Evolutionary conservation across 2,888 invertebrate genomes (phyloP), one percentile per base, ranked within the genome.

Genomic region (Hyposoter dolosus): DNA sequence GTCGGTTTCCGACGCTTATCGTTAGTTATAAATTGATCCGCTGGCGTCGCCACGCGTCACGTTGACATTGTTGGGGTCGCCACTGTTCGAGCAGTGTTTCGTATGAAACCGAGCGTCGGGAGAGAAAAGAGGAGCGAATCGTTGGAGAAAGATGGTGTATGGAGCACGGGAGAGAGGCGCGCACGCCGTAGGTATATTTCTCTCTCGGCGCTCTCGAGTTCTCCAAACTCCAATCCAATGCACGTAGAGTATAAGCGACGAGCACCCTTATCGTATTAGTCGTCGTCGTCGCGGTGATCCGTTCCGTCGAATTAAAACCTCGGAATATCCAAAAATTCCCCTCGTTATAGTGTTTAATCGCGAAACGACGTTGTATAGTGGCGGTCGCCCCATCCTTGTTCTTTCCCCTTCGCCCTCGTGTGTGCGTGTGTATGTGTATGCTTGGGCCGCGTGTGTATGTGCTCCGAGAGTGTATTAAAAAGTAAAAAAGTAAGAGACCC

Each of bases 281-380:
- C 74, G 43, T 32, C 63, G 82, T 82, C 82, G 81, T 75, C 45
- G 66, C 77, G 82, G 80, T 84, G 85, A 82, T 85, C 88, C 74
- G 85, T 84, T 89, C 90, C 91, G 90, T 91, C 92, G 92, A 91
- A 93, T 92, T 92, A 93, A 93, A 93, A 93, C 92, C 93, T 93
- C 91, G 92, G 91, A 40, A 7, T 90, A 89, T 89, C 76, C 89
- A 89, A 84, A 90, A 86, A 90, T 88, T 92, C 89, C 84, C 90
- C 90, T 90, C 90, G 90, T 90, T 56, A 75, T 43, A 90, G 92
- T 93, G 92, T 93, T 92, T 91, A 91, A 91, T 92, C 89, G 91
- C 91, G 89, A 91, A 90, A 90, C 90, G 90, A 92, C 90, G 84
- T 75, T 40, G 89, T 74, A 78, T 82, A 80, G 81, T 83, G 80